phyloP scores from a whole-genome alignment of 2,113 vertebrate genomes.

The Corapipo altera region DNA sequence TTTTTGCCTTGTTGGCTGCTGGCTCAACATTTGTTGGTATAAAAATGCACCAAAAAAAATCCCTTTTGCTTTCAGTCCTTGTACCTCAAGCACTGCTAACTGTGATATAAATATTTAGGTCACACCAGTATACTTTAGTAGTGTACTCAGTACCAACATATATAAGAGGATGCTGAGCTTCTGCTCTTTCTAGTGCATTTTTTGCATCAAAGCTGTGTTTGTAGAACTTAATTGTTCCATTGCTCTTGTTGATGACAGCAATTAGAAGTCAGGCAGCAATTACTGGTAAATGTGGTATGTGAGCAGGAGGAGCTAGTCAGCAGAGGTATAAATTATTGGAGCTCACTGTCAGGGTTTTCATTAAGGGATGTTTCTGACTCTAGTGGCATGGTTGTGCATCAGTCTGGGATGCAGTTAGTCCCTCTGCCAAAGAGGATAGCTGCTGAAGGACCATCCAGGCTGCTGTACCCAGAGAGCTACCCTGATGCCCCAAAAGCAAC shows the following conservation, averaged over 20 bases:
- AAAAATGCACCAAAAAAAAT: neutral
- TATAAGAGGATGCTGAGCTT: neutral
- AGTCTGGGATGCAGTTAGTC: neutral
- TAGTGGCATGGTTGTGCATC: fast-evolving
- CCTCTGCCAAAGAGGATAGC: neutral
- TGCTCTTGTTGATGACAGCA: neutral
- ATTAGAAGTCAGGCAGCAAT: neutral
- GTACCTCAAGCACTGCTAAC: neutral
- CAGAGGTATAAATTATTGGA: neutral
- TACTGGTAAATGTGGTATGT: neutral
- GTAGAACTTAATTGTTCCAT: neutral
- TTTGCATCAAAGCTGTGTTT: neutral
- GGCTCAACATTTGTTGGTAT: neutral
- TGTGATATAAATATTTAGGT: neutral
- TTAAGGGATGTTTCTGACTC: neutral
- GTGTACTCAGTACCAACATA: neutral
- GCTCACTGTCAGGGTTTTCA: neutral
- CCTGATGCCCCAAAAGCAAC: neutral
- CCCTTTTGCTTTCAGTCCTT: neutral
- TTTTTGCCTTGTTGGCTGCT: neutral
- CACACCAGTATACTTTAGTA: neutral
- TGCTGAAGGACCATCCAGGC: neutral
- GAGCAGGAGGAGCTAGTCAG: neutral
- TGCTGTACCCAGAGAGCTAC: neutral
- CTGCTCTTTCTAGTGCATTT: neutral